Base-by-base conservation (phyloP, 2,888 invertebrate species). In the Bombylius discolor region DNA sequence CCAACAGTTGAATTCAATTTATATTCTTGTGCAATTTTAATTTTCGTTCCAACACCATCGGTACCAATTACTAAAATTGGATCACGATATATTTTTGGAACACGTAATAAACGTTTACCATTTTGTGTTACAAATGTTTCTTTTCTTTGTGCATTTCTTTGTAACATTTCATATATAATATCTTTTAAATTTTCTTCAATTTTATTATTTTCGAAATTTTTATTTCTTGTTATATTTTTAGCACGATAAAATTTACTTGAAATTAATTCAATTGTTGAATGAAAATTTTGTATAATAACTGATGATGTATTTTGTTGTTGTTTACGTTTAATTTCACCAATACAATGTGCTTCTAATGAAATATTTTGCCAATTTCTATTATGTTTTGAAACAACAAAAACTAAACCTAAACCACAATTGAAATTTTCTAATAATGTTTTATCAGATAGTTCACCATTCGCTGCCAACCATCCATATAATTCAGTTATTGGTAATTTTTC, bases 11-110 rank as follows among this genome's bases (percentile, higher is more conserved):
- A 76, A 72, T 95, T 91, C 12, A 82, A 78, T 54, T 82, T 81
- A 60, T 81, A 82, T 63, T 81, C 80, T 70, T 94, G 88, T 0
- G 96, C 96, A 59, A 91, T 81, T 84, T 91, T 90, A 11, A 99
- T 79, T 73, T 99, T 99, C 0, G 97, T 97, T 52, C 98, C 98
- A 23, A 98, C 97, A n/a, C 98, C 98, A 76, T 97, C 97, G 0
- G 97, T 91, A 1, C 96, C 96, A 47, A 96, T 84, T 0, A 98
- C 91, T 0, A 99, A 77, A 33, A 96, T 80, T 0, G 96, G 93
- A 70, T 95, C 89, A 54, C 76, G 76, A 63, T 71, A 79, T 1
- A 60, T 64, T 0, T 74, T 70, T 52, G 73, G 70, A 4, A 73
- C 58, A 5, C 66, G 64, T 0, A 67, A 71, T 7, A 73, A 74